Base-by-base conservation (phyloP, 2,888 invertebrate species). In the Elysia crispata region DNA sequence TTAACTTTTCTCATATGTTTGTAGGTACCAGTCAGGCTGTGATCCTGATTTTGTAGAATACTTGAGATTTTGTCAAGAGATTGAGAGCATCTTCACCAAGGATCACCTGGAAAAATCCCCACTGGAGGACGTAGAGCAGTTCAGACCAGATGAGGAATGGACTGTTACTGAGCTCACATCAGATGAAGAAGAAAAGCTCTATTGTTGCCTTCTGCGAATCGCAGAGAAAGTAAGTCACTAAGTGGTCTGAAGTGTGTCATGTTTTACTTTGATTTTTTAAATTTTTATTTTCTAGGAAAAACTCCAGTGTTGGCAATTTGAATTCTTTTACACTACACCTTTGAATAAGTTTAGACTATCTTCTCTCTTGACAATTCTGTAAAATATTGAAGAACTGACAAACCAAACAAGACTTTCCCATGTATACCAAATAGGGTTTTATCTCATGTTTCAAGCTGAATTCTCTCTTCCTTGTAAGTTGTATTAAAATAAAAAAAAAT, bases 101-200 rank as follows among this genome's bases (percentile, higher is more conserved):
- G 90, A 91, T 77, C 82, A 92, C 76, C 83, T 92, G 54, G 92
- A 92, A 86, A 92, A 92, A 84, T 86, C 85, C 28, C 92, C 92
- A 15, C 83, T 91, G 33, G 86, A 87, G 33, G 87, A 90, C 3
- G 89, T 90, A 5, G 82, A 86, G 18, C 89, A 88, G 79, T 92
- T 91, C 87, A 86, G 87, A 74, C 89, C 90, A 11, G 89, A 90
- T 62, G 86, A 86, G 50, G 90, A 90, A 77, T 89, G 89, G 87
- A 85, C 86, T 57, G 83, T 85, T 70, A 91, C 91, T 77, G 80
- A 85, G 41, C 84, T 92, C 57, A 83, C 84, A 8, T 83, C 83
- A 3, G 89, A 89, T 6, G 87, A 87, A 64, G 86, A 89, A 49
- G 80, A 84, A 25, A 84, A 86, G 50, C 86, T 89, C 72, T 75